phyloP scores from a whole-genome alignment of 2,797 vertebrate genomes.

The Meda fulgida region DNA sequence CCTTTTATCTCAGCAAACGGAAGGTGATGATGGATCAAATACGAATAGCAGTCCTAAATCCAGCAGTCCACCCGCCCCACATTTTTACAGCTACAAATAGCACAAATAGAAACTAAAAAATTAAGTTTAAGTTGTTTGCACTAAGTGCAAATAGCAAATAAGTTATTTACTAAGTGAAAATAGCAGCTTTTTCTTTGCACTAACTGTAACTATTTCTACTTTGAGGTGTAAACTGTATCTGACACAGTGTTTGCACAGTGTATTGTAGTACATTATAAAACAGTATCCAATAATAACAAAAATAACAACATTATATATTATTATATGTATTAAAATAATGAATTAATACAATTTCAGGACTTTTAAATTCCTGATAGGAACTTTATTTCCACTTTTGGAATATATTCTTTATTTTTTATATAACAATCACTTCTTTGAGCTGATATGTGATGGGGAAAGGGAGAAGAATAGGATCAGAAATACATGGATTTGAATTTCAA shows the following conservation, averaged over 20 bases:
- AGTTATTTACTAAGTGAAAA: background rate
- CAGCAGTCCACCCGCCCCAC: background rate
- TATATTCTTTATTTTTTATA: background rate
- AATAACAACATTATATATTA: too few species aligned
- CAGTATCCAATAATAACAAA: too few species aligned
- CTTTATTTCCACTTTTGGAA: too few species aligned
- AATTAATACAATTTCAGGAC: too few species aligned
- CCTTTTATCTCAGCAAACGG: conserved; percentile 8
- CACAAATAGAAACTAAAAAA: too few species aligned
- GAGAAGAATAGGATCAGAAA: background rate
- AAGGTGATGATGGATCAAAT: conserved; percentile 29
- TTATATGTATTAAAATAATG: too few species aligned
- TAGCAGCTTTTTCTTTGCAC: background rate
- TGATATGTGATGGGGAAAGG: background rate
- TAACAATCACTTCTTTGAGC: background rate
- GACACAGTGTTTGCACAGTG: background rate
- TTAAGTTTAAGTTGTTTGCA: background rate
- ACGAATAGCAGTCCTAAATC: background rate
- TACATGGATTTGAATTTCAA: background rate
- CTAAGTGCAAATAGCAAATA: background rate
- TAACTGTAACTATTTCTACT: background rate
- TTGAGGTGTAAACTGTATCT: background rate
- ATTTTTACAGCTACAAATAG: background rate
- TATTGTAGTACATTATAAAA: background rate
- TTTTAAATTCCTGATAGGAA: too few species aligned